A percentile compares a stretch with the other conserved stretches of the same genome.
phyloP scores from a whole-genome alignment of 2,113 vertebrate genomes.

The Boulengeromyrus knoepffleri region DNA sequence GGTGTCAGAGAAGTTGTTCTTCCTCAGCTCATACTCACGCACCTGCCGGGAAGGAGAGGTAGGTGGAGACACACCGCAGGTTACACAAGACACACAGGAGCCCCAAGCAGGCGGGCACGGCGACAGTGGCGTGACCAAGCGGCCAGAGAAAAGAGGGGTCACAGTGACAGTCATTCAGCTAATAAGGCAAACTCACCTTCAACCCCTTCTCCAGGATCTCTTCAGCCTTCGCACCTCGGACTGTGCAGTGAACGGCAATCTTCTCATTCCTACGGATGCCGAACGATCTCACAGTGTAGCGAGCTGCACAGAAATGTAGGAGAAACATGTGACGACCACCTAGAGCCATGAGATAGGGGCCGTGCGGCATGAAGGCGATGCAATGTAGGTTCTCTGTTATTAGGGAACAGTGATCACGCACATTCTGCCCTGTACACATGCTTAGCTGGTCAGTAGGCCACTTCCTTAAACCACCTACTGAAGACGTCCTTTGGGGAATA shows the following conservation, averaged over 20 bases:
- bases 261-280: slow-evolving; percentile 97
- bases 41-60: slow-evolving; percentile 59
- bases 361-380: not conserved
- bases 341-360: not conserved
- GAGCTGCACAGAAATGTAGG: slow-evolving; percentile 57
- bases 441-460: not conserved
- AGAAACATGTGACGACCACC: not conserved
- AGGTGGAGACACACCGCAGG: not conserved
- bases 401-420: not conserved
- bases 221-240: slow-evolving; percentile 94
- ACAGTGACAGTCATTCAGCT: not conserved
- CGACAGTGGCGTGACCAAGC: not conserved
- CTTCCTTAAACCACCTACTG: not conserved
- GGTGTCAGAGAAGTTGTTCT: slow-evolving; percentile 96
- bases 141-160: not conserved
- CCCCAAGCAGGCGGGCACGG: not conserved
- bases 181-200: slow-evolving; percentile 45
- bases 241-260: slow-evolving; percentile 96
- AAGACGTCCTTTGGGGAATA: not conserved
- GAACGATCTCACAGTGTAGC: slow-evolving; percentile 93
- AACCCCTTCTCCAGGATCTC: slow-evolving; percentile 96
- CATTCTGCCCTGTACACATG: not conserved
- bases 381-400: not conserved
- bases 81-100: not conserved
- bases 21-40: slow-evolving; percentile 91